Base-by-base conservation (phyloP, 2,888 invertebrate genomes). In the Leptinotarsa peninsularis region DNA sequence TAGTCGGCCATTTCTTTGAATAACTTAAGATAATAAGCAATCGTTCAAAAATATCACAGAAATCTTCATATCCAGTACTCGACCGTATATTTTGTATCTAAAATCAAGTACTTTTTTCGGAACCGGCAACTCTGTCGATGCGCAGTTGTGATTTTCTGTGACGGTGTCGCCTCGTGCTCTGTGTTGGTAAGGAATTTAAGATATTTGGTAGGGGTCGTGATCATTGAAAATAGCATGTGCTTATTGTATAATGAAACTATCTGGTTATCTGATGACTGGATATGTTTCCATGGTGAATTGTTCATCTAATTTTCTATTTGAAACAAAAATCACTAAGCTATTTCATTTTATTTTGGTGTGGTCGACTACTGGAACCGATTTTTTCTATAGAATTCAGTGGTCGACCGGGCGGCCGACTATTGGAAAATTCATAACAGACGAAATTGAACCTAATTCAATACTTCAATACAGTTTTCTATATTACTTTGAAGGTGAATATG, bases 261-360 rank as follows among this genome's bases (percentile, higher is more conserved):
- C 21, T 56, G 56, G 56, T 56, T 56, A 56, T 56, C 56, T 56
- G 56, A 56, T 56, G 56, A 56, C n/a, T 56, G 56, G 18, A 56
- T 56, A 56, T 56, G 56, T 56, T 56, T 56, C n/a, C 18, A 56
- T 56, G 21, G 56, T 56, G n/a, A 56, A 56, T 21, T 56, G 21
- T 18, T 7, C 56, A 56, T 56, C 56, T 56, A 21, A 56, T 56
- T 56, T 56, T 56, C 10, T n/a, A 18, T 13, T 56, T 56, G 56
- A 21, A 56, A 56, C 56, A 56, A 56, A 18, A 56, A 56, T 56
- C 21, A 21, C 56, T 50, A 17, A 50, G 50, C 50, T 50, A 50
- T 50, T 50, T 17, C 23, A 21, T 15, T 60, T 60, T 27, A 60
- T 60, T 60, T 60, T 60, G 17, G 21, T 23, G 60, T 60, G 60